Evolutionary conservation across 2,888 invertebrate genomes (phyloP), one percentile per base, ranked within the genome.

Genomic region (Agriopis leucophaearia): DNA sequence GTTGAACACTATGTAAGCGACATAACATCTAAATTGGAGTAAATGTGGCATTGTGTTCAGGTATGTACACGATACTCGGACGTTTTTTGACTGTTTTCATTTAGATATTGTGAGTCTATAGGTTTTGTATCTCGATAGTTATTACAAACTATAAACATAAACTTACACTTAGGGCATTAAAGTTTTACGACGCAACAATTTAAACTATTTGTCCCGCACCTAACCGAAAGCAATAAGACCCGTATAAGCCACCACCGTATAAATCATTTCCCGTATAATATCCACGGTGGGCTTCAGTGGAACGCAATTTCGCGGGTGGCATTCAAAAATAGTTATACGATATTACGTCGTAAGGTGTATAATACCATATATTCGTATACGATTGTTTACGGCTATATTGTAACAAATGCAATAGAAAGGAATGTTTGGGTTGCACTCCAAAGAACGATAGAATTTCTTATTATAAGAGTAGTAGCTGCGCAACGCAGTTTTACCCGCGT

Each of bases 271-370:
- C 72, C 77, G 73, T 74, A 78, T 82, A 85, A 85, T 82, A 82
- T 78, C 76, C 69, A 72, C 69, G 57, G 74, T 72, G 71, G 74
- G 77, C 45, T 58, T 44, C 66, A 48, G 52, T 65, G 78, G 79
- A 84, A 85, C 81, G 85, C 83, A 85, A 86, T 87, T 87, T 84
- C 75, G 76, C 73, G 79, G 74, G 69, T 78, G 79, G 80, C 80
- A 82, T 87, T 85, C 85, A 82, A 82, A 85, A 84, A 82, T 79
- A 76, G 78, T 70, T 74, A 65, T 70, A 62, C 56, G 61, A 67
- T 72, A 51, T 51, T 58, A 58, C 36, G 36, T n/a, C n/a, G 40
- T 56, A 27, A 8, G 35, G 56, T 15, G 45, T 47, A 52, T 35
- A 27, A 27, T 15, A 36, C 8, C 12, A 9, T 15, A 15, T 52